phyloP scores from a whole-genome alignment of 2,113 vertebrate genomes.

The Onychostoma macrolepis region DNA sequence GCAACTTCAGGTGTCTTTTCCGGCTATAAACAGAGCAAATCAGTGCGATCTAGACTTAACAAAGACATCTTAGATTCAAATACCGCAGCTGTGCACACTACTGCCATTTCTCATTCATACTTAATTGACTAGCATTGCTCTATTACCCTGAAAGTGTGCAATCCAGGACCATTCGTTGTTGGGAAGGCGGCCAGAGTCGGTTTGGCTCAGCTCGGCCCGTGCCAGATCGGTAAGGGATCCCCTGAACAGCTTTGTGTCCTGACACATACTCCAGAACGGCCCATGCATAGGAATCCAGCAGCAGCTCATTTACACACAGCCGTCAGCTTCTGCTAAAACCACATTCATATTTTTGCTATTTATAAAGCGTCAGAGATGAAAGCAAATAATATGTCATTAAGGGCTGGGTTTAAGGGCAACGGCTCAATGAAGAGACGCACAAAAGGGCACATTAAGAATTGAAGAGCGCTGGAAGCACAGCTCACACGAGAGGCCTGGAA shows the following conservation, averaged over 20 bases:
- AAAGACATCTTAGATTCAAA: neutral
- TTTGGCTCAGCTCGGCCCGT: neutral
- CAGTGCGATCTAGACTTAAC: no score
- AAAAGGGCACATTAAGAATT: conserved; percentile 53
- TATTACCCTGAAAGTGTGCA: neutral
- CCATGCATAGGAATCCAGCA: neutral
- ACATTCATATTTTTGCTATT: neutral
- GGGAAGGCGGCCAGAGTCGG: neutral
- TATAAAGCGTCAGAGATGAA: conserved; percentile 8
- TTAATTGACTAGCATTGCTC: neutral
- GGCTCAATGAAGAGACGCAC: neutral
- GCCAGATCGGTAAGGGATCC: neutral
- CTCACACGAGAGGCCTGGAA: neutral
- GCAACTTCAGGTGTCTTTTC: no score
- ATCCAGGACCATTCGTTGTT: neutral
- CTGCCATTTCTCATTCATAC: neutral
- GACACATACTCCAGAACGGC: neutral
- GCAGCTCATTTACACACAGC: neutral
- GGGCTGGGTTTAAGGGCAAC: neutral
- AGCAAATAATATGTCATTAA: conserved; percentile 15
- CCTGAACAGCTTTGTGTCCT: neutral
- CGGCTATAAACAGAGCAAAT: no score
- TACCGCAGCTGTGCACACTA: neutral
- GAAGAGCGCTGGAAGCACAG: conserved; percentile 5
- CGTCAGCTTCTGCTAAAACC: conserved; percentile 4